phyloP scores from a whole-genome alignment of 2,113 vertebrate genomes.

The Ahaetulla prasina region DNA sequence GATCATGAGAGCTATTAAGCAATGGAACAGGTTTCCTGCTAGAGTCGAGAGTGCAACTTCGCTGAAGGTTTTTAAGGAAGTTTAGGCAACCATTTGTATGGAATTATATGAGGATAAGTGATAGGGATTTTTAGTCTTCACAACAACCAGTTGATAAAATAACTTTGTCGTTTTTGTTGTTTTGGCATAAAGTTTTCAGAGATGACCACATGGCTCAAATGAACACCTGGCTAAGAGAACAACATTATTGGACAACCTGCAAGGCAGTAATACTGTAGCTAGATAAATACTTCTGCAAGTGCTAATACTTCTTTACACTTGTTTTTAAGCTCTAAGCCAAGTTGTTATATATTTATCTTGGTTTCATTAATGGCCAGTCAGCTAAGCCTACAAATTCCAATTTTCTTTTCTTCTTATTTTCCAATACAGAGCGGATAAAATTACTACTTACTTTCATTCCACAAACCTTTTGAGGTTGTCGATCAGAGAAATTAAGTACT shows the following conservation, averaged over 20 bases:
- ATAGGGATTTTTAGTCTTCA: not conserved
- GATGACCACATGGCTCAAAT: not conserved
- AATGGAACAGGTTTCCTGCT: not conserved
- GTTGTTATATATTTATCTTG: slow-evolving; percentile 14
- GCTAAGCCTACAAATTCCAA: slow-evolving; percentile 22
- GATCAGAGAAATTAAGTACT: slow-evolving; percentile 49
- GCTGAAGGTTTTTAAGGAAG: not conserved
- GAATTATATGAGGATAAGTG: not conserved
- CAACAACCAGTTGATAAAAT: not conserved
- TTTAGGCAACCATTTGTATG: not conserved
- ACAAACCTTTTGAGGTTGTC: slow-evolving; percentile 45
- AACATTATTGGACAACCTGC: not conserved
- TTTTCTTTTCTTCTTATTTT: slow-evolving; percentile 17
- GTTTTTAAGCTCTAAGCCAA: slow-evolving; percentile 25
- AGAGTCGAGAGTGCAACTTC: not conserved
- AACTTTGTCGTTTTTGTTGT: not conserved
- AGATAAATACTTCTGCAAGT: not conserved
- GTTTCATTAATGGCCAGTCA: slow-evolving; percentile 48
- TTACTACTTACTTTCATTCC: slow-evolving; percentile 49
- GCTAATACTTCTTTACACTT: not conserved
- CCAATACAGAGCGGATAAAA: slow-evolving; percentile 46
- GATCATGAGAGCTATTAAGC: not conserved
- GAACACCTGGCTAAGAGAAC: not conserved
- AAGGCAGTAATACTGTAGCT: not conserved
- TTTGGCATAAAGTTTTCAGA: not conserved